A percentile compares a stretch with the other conserved stretches of the same genome.
Conservation (phyloP, 2,888 invertebrate genomes). For the Anoplius nigerrimus region DNA sequence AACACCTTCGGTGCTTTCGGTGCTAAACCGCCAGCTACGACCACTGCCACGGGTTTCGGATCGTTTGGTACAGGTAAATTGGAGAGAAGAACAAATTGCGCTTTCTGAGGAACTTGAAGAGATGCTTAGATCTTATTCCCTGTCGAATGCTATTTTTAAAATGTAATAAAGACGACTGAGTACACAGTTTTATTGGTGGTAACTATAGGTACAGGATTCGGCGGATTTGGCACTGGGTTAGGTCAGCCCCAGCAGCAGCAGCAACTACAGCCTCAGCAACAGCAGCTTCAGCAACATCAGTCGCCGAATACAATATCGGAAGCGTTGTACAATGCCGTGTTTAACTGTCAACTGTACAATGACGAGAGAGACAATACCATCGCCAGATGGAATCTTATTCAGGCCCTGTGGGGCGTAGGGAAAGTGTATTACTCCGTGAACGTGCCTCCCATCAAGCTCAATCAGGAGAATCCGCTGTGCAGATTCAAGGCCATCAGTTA, state of each 20-base stretch:
- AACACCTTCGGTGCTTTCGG: slow-evolving; percentile 77
- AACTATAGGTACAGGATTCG: slow-evolving; percentile 54
- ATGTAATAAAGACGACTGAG: not conserved
- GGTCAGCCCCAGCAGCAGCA: slow-evolving; percentile 70
- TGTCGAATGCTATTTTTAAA: not conserved
- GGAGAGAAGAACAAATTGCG: too few relatives aligned
- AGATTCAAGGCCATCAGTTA: slow-evolving; percentile 97
- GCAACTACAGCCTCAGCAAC: slow-evolving; percentile 75
- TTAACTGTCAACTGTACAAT: slow-evolving; percentile 89
- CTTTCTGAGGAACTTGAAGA: not conserved
- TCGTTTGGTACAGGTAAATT: slow-evolving; percentile 68
- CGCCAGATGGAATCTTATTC: slow-evolving; percentile 96
- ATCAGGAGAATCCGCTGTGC: slow-evolving; percentile 92
- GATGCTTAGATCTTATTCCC: not conserved
- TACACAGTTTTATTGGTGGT: not conserved
- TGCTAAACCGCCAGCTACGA: slow-evolving; percentile 74
- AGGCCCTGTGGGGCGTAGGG: slow-evolving; percentile 92
- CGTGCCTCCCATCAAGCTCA: slow-evolving; percentile 88
- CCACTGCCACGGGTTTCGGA: slow-evolving; percentile 74
- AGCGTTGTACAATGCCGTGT: slow-evolving; percentile 84
- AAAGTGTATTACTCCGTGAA: slow-evolving; percentile 87
- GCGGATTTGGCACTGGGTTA: slow-evolving; percentile 62
- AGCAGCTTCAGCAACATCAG: slow-evolving; percentile 77
- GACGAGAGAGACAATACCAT: slow-evolving; percentile 96
- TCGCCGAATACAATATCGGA: slow-evolving; percentile 80